These are phyloP conservation scores for Tonatia bakeri DNA, from an alignment of 2,113 vertebrate species.

Conservation along the genomic window DNA sequence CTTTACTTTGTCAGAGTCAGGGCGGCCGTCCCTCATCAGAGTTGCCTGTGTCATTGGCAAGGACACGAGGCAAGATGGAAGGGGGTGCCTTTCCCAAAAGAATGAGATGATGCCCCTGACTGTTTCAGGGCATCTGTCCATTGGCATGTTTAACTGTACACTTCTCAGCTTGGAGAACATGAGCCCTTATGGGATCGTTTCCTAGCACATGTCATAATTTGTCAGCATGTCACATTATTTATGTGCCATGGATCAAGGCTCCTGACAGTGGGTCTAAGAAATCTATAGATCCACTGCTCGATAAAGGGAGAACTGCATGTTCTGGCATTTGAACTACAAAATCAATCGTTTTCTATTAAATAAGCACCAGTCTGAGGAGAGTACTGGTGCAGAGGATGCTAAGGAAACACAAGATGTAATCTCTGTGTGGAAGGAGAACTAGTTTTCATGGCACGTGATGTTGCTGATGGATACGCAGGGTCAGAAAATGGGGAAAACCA, in stretches of 20 bases:
- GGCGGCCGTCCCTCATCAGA: background rate
- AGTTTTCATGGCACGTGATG: background rate
- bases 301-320: constrained; percentile 13
- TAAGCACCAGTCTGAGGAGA: background rate
- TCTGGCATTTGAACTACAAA: background rate
- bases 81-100: background rate
- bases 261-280: background rate
- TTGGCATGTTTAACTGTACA: background rate
- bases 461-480: background rate
- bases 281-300: background rate
- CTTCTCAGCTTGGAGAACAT: background rate
- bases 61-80: background rate
- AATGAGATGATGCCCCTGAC: background rate
- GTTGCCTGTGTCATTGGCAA: background rate
- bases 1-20: background rate
- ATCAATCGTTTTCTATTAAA: background rate
- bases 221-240: background rate
- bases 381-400: background rate
- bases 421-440: background rate
- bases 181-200: background rate
- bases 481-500: background rate
- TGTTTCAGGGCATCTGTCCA: background rate
- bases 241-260: background rate
- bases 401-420: background rate
- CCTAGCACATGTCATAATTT: background rate